Evolutionary conservation across 2,888 invertebrate species (phyloP), one percentile per base, ranked within the genome.

Genomic region (Campopleginae sp.): DNA sequence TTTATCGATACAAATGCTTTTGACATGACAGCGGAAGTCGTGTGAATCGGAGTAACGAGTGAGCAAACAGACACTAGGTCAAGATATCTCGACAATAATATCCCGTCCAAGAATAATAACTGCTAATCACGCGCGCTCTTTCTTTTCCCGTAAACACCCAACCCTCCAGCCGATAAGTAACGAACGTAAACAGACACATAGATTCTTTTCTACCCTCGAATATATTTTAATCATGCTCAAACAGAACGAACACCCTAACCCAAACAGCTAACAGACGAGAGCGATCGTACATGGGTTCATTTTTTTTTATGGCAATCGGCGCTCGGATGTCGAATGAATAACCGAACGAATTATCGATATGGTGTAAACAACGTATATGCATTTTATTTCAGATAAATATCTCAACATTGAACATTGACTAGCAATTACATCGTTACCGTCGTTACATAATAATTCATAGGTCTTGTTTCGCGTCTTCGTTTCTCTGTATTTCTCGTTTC

Each of bases 321-420:
- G 7, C 48, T 17, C 27, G 3, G 58, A 74, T 2, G 10, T 2
- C 17, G 17, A 27, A 12, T 54, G 19, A 8, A 48, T n/a, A 70
- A 27, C 14, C 19, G 4, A 51, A 12, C n/a, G 27, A 17, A 27
- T 27, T 27, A 44, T 46, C 2, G 17, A 75, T 85, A 71, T 89
- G 89, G 90, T 92, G 92, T 91, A 92, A 92, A 92, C 91, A 92
- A 92, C 91, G 90, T 92, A 91, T 91, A 91, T 91, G 91, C 88
- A 90, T 88, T 87, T 91, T 91, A 91, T 91, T 91, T 91, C 89
- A 88, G 90, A 90, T 90, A 90, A 91, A 91, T 91, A 91, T 90
- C 90, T 91, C 91, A 92, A 92, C 91, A 92, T 92, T 92, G 90
- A 92, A 92, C 92, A 92, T 91, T 92, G 90, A 92, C 92, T 92